phyloP scores from a whole-genome alignment of 2,888 invertebrate genomes.

The Lampropteryx suffumata region DNA sequence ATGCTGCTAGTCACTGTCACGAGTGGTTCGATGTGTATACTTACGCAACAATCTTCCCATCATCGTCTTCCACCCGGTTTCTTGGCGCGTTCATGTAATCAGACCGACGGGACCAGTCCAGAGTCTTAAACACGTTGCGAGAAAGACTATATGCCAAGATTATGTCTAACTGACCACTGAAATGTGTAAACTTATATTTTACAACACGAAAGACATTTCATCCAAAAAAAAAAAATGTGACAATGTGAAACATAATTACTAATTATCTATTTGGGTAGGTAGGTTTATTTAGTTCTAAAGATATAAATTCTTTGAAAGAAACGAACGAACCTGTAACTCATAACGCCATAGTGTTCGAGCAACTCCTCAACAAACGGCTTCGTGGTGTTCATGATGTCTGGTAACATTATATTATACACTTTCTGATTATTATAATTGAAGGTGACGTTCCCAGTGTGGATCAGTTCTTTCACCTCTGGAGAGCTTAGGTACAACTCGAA shows the following conservation, averaged over 20 bases:
- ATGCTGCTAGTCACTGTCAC: no score
- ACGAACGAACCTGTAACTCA: constrained; percentile 83
- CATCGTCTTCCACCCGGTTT: constrained; percentile 17
- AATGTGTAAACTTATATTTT: constrained; percentile 3
- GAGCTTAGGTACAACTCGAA: constrained; percentile 49
- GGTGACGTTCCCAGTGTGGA: constrained; percentile 63
- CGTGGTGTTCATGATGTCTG: constrained; percentile 87
- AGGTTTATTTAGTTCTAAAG: no score
- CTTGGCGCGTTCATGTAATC: constrained; percentile 44
- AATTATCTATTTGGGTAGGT: no score
- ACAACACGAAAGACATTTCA: no score
- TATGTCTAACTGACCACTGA: constrained; percentile 58
- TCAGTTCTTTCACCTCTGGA: constrained; percentile 68
- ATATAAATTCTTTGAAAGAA: no score
- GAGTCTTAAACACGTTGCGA: constrained; percentile 37
- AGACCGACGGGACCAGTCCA: constrained; percentile 49
- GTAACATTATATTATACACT: constrained; percentile 84
- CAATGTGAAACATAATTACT: no score
- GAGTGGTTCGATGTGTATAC: constrained; percentile 7
- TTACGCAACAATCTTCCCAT: constrained; percentile 51
- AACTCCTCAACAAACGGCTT: constrained; percentile 84
- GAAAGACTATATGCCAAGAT: constrained; percentile 48
- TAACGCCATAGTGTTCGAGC: constrained; percentile 83
- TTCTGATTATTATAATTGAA: constrained; percentile 54
- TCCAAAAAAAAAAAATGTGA: no score